Evolutionary conservation across 37 sponge, comb jelly and placozoan species (phyloP), one percentile per base, ranked within the genome.

Genomic region (Hormiphora californensis): DNA sequence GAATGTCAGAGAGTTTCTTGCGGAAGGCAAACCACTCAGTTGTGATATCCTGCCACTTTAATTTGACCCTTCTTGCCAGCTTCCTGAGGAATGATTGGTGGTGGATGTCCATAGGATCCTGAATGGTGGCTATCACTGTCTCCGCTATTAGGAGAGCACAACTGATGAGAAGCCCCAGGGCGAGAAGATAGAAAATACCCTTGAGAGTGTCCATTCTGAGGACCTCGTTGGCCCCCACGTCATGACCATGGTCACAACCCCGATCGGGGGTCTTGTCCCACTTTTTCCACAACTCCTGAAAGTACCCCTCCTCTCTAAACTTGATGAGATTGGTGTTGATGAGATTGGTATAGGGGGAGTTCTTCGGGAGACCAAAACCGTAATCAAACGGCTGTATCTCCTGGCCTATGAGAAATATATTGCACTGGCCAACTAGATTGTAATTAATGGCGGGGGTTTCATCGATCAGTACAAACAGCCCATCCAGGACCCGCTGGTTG

Each of bases 331-430:
- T 22, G 3, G 81, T 32, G 27, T 73, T 40, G 46, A 73, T 73
- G 1, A 73, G 81, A 23, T 73, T 46, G 25, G 81, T 73, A 46
- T 40, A 73, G 49, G 81, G 81, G 0, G 81, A 73, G 49, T 36
- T 73, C 22, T 73, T 73, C 25, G 81, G 81, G 23, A 73, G 46
- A 2, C 49, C 81, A 17, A 73, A 73, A 11, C 36, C 81, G 46
- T 73, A 73, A 36, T 73, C 81, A 46, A 73, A 73, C 0, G 81
- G 81, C 38, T 73, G 81, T 43, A 73, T 73, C 35, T 73, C 81
- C 0, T 19, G 39, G 17, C 81, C 81, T 8, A 73, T 40, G 25
- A 19, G 81, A 30, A 73, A 73, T 32, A 73, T 73, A 73, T 7
- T 36, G 81, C 81, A 73, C 25, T 46, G 21, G 22, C 35, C 81